phyloP scores from a whole-genome alignment of 1,140 invertebrate genomes.

The Drosophila bipectinata region DNA sequence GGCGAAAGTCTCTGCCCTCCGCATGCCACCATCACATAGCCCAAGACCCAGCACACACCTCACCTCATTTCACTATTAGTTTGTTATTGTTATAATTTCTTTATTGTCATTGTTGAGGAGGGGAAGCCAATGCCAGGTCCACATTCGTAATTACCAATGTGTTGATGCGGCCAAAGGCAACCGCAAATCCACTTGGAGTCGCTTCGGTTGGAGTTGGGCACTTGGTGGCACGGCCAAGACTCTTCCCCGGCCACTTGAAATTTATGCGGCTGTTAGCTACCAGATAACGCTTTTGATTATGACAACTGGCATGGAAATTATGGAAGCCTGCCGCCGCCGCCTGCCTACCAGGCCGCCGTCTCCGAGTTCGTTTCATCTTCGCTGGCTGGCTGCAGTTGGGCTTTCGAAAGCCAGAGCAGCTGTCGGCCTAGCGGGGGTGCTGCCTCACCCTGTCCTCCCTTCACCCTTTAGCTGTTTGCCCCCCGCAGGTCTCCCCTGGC shows the following conservation, averaged over 20 bases:
- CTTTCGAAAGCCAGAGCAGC: slow-evolving; percentile 45
- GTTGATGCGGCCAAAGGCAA: slow-evolving; percentile 68
- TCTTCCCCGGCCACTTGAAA: slow-evolving; percentile 68
- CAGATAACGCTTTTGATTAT: slow-evolving; percentile 81
- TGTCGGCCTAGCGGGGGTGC: slow-evolving; percentile 52
- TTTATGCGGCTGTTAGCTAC: slow-evolving; percentile 79
- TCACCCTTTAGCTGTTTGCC: neutral
- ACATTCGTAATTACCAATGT: slow-evolving; percentile 61
- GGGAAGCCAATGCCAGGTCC: slow-evolving; percentile 47
- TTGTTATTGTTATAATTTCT: slow-evolving; percentile 80
- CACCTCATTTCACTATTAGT: slow-evolving; percentile 64
- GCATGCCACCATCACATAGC: neutral
- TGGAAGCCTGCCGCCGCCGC: slow-evolving; percentile 27
- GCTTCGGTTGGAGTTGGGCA: slow-evolving; percentile 37
- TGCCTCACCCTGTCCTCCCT: slow-evolving; percentile 2
- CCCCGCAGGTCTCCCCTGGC: neutral
- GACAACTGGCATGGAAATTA: slow-evolving; percentile 64
- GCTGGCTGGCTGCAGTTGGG: slow-evolving; percentile 15
- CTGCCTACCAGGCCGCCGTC: slow-evolving; percentile 30
- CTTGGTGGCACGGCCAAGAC: slow-evolving; percentile 38
- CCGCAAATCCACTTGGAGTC: slow-evolving; percentile 77
- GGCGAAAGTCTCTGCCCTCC: slow-evolving; percentile 62
- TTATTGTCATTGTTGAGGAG: slow-evolving; percentile 72
- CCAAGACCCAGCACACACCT: neutral
- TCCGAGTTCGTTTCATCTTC: neutral